Evolutionary conservation across 2,797 vertebrate species (phyloP), one percentile per base, ranked within the genome.

Genomic region (Sternarchorhynchus goeldii): DNA sequence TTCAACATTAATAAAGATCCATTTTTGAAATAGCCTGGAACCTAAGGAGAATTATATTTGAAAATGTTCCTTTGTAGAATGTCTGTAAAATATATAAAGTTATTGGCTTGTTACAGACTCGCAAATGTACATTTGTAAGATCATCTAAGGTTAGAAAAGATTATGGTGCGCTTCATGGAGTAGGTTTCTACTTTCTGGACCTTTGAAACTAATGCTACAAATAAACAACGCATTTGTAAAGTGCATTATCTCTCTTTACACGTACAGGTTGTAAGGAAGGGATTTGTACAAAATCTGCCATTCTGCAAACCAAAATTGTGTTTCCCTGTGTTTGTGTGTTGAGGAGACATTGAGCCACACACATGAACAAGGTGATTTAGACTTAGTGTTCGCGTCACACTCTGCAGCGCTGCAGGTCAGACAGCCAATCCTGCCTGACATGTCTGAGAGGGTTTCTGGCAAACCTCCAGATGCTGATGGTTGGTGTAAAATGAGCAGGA

Each of bases 391-490:
- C 41, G 71, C 8, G 20, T 14, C 25, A 14, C 31, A 10, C 34
- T 59, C 16, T 5, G 18, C 55, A 21, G 36, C 3, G 17, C 17
- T 50, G 17, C 17, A 31, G 29, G 45, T n/a, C 65, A 75, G 16
- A 34, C 41, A 62, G 66, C 0, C 3, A 10, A 29, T 57, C 50
- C 55, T 3, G 55, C 57, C 53, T 64, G 29, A 64, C 75, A 62
- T 29, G 62, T 71, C 36, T 79, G 53, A 79, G 63, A 79, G 81
- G 25, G 12, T 76, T 69, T 73, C 63, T 79, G 81, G 81, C 50
- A 71, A 2, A 1, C 4, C 25, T 73, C 72, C 77, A 79, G 53
- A 66, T 66, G 70, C 76, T 68, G 68, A 67, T 53, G 55, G 16
- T 65, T 16, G 55, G 10, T 60, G 66, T 60, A 20, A 80, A 66